Conservation (phyloP, 2,797 vertebrate genomes). For the Rhinella marina region DNA sequence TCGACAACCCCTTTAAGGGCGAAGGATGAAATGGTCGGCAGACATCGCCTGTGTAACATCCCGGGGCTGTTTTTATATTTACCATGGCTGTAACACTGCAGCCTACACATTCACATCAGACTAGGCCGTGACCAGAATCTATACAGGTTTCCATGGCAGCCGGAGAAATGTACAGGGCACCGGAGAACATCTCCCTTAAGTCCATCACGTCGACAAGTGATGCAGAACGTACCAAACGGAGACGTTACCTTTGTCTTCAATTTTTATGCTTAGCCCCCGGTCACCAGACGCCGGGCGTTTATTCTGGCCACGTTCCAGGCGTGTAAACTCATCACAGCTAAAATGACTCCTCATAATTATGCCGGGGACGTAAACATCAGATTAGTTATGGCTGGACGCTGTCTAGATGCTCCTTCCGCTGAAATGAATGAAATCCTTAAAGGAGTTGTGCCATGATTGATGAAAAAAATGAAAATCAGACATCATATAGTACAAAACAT, state of each 20-base stretch:
- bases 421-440: background rate
- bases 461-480: too few species aligned
- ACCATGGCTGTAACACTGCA: background rate
- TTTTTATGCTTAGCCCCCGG: background rate
- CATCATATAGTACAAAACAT: too few species aligned
- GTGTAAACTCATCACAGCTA: background rate
- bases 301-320: background rate
- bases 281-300: background rate
- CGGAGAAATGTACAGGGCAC: constrained; percentile 35
- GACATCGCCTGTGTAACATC: background rate
- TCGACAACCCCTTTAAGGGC: background rate
- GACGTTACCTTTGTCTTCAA: background rate
- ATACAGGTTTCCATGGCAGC: constrained; percentile 60
- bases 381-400: background rate
- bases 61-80: background rate
- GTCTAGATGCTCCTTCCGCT: background rate
- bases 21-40: background rate
- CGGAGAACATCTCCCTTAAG: constrained; percentile 34
- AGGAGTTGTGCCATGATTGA: too few species aligned
- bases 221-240: constrained; percentile 17
- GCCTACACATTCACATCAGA: background rate
- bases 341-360: background rate
- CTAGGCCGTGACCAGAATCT: constrained; percentile 62
- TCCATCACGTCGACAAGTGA: constrained; percentile 31
- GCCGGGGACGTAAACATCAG: background rate